Percentiles rank a stretch among this genome's conserved stretches.
These are phyloP conservation scores for Catharus fuscescens DNA, from an alignment of 2,113 vertebrate species.

Conservation along the genomic window DNA sequence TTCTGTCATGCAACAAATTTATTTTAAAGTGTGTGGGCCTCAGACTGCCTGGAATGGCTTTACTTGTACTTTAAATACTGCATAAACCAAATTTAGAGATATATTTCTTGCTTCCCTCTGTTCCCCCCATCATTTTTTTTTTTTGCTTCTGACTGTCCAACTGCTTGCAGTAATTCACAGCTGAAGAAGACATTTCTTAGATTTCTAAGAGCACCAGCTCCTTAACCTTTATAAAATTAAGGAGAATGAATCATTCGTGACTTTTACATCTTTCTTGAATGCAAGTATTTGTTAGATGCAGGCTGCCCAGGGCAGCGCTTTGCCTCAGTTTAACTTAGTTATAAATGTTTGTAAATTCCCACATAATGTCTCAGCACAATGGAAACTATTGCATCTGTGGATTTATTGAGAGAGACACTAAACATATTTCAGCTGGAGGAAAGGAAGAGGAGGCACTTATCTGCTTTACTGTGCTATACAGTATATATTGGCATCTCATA, in stretches of 20 bases:
- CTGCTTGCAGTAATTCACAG: constrained; percentile 54
- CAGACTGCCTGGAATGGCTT: constrained; percentile 47
- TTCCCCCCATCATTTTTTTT: background rate
- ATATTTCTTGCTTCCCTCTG: constrained; percentile 22
- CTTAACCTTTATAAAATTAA: constrained; percentile 65
- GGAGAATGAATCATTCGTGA: constrained; percentile 50
- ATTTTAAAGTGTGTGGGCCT: constrained; percentile 61
- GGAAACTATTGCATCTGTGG: background rate
- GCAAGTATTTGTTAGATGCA: constrained; percentile 5
- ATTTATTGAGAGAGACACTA: constrained; percentile 55
- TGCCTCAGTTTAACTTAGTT: constrained; percentile 26
- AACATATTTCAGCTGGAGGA: constrained; percentile 55
- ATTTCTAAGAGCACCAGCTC: background rate
- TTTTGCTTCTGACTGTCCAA: constrained; percentile 41
- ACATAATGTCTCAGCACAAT: constrained; percentile 21
- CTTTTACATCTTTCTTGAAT: constrained; percentile 22
- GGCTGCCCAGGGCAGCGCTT: constrained; percentile 20
- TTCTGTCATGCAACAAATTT: constrained; percentile 67
- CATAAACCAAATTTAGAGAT: constrained; percentile 63
- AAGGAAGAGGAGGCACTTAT: constrained; percentile 48
- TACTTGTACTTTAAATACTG: constrained; percentile 57
- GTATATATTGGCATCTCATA: constrained; percentile 33
- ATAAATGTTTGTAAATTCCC: constrained; percentile 52
- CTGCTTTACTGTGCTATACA: constrained; percentile 30
- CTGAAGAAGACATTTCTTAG: background rate